Evolutionary conservation across 2,797 vertebrate species (phyloP), one percentile per base, ranked within the genome.

Genomic region (Poeciliopsis infans): DNA sequence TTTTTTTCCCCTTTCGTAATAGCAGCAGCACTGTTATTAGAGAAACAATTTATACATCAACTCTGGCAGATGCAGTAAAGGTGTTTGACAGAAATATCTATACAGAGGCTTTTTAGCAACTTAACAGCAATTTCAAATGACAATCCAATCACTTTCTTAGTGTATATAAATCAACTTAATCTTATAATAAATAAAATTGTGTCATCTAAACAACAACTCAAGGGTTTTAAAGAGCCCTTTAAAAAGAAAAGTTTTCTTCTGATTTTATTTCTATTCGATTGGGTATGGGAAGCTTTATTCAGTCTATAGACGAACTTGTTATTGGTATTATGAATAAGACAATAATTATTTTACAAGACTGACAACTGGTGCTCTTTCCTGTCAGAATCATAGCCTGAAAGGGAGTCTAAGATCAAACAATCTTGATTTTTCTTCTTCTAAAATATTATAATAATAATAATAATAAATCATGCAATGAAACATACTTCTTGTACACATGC

Each of bases 21-120:
- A 71, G 82, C 83, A 88, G 83, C 82, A 79, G 75, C 86, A 85
- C 88, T 91, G 91, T 85, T 92, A 86, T 87, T 76, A 77, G 80
- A 28, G 74, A 84, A 74, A 69, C 59, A 46, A 86, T 83, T 88
- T 83, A 81, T 78, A 76, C 36, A 74, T 72, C 73, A 59, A 57
- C 80, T 86, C 75, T 79, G 7, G 55, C 61, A 86, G 79, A 86
- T 64, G 31, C 31, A 7, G 5, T 46, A 79, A 88, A 79, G 31
- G 31, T 36, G 59, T 33, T 25, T 84, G 77, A 74, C 64, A 84
- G 66, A 84, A 83, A 73, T 66, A 39, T 39, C 7, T 66, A 3
- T 39, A 23, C 33, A 23, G 20, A 39, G 25, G 39, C 66, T 43
- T n/a, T 2, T 2, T 2, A 25, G 13, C 10, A 11, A n/a, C 39